phyloP scores from a whole-genome alignment of 37 sponge, comb jelly and placozoan species.

The Ianthella basta region DNA sequence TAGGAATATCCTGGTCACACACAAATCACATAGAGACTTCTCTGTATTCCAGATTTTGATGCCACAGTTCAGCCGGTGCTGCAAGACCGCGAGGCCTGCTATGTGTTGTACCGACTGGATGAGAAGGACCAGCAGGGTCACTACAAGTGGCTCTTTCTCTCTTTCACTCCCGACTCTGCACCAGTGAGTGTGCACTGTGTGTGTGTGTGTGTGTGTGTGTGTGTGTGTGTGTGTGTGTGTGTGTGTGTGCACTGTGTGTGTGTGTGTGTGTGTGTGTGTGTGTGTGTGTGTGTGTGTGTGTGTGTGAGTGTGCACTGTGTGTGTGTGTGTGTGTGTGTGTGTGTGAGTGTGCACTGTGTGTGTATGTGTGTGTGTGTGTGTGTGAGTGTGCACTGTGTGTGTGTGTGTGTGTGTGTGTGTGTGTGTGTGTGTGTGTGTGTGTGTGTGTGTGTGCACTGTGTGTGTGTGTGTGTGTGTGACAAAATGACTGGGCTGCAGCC shows the following conservation, averaged over 20 bases:
- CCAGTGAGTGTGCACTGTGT: conserved; percentile 33
- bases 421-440: background rate
- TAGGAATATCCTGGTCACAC: no score
- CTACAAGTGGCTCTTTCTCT: conserved; percentile 85
- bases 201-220: conserved; percentile 9
- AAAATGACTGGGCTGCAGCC: no score
- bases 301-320: background rate
- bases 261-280: conserved; percentile 32
- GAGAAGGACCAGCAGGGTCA: conserved; percentile 58
- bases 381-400: background rate
- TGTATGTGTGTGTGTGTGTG: background rate
- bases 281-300: conserved; percentile 32
- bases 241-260: conserved; percentile 27
- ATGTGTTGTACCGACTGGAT: conserved; percentile 92
- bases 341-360: conserved; percentile 4
- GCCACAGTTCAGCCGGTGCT: conserved; percentile 60
- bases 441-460: background rate
- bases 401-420: conserved; percentile 43
- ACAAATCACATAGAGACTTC: no score
- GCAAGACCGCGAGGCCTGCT: conserved; percentile 78
- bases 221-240: conserved; percentile 27
- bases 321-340: background rate
- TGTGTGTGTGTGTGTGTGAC: background rate
- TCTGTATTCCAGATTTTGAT: conserved; percentile 49
- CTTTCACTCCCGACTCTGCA: conserved; percentile 77